These are phyloP conservation scores for Toxotes chatareus DNA, from an alignment of 2,113 vertebrate species.

Conservation along the genomic window DNA sequence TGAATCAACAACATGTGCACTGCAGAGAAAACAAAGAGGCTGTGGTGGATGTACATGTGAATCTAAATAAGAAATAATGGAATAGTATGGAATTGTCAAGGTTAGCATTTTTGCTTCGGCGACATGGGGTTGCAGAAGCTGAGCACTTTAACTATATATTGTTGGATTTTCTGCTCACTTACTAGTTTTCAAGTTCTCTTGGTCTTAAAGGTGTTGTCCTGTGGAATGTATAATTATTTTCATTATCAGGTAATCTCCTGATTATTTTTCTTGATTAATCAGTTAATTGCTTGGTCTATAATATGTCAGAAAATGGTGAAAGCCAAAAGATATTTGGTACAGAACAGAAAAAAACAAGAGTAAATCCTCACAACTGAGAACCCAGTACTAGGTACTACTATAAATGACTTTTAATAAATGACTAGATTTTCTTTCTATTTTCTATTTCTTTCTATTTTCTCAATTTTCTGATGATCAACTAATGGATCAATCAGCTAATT, in stretches of 20 bases:
- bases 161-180: background rate
- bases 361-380: background rate
- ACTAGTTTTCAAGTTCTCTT: background rate
- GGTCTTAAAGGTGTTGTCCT: background rate
- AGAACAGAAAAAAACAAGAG: too few relatives aligned
- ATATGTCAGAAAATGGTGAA: too few relatives aligned
- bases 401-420: too few relatives aligned
- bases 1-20: background rate
- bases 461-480: too few relatives aligned
- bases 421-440: too few relatives aligned
- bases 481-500: background rate
- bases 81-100: background rate
- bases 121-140: background rate
- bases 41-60: background rate
- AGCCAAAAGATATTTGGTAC: too few relatives aligned
- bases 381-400: background rate
- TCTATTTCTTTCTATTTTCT: too few relatives aligned
- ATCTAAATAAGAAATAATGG: background rate
- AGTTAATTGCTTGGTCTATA: background rate
- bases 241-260: background rate
- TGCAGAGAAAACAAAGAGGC: background rate
- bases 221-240: background rate
- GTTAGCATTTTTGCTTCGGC: background rate
- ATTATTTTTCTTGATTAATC: background rate
- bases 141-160: background rate